Conservation (phyloP, 2,797 vertebrate genomes). For the Coreius guichenoti region DNA sequence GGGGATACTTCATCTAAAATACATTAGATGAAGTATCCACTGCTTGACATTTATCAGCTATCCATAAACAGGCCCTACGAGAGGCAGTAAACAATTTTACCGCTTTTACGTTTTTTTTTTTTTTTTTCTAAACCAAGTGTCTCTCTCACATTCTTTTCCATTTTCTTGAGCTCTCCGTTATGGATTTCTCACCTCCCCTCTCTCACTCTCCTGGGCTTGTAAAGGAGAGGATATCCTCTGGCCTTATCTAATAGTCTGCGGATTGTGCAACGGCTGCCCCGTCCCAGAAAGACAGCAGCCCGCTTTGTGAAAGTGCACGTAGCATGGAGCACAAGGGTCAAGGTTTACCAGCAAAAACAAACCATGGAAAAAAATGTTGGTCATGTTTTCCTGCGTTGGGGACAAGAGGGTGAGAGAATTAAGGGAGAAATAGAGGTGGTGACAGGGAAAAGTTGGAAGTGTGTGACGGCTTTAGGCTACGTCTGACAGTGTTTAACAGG, state of each 20-base stretch:
- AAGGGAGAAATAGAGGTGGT: constrained; percentile 8
- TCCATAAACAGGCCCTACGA: not conserved
- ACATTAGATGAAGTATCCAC: not conserved
- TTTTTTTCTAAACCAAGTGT: not conserved
- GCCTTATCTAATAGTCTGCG: constrained; percentile 58
- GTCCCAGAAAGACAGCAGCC: constrained; percentile 55
- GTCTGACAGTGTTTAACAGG: not conserved
- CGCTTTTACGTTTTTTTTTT: not conserved
- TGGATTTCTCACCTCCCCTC: constrained; percentile 5
- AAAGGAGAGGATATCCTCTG: constrained; percentile 65
- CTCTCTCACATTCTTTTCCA: not conserved
- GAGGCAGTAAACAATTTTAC: constrained; percentile 14
- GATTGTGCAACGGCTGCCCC: constrained; percentile 55
- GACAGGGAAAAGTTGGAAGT: constrained; percentile 8
- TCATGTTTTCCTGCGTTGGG: constrained; percentile 43
- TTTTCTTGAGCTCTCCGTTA: not conserved
- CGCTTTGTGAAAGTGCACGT: constrained; percentile 64
- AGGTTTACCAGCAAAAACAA: constrained; percentile 61
- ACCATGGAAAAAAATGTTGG: constrained; percentile 36
- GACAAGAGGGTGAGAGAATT: constrained; percentile 3
- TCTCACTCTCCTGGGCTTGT: constrained; percentile 40
- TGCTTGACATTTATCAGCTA: not conserved
- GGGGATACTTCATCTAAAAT: too few species aligned
- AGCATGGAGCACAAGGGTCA: constrained; percentile 58
- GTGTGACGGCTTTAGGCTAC: not conserved